Evolutionary conservation across 1,140 invertebrate genomes (phyloP), one percentile per base, ranked within the genome.

Genomic region (Holotrichia oblita): DNA sequence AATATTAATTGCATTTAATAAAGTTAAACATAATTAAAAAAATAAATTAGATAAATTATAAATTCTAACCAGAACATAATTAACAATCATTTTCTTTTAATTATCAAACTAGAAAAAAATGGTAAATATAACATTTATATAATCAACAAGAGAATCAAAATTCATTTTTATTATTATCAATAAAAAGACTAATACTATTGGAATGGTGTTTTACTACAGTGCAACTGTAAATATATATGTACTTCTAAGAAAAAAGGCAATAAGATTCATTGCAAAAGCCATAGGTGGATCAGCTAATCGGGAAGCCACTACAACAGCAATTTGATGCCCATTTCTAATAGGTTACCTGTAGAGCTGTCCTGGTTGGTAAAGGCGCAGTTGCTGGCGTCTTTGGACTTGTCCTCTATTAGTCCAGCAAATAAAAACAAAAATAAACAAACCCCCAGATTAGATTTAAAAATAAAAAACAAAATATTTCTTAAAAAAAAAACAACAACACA

Each of bases 331-430:
- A 55, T 3, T 72, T 81, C 82, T 77, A 85, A 77, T 84, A 83
- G 61, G 81, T 85, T 86, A 87, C 86, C 86, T 87, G 86, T 7
- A 87, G 82, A 74, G 84, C 82, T 72, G 84, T 82, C 79, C 85
- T 85, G 6, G 85, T 83, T 22, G 83, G 77, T n/a, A 84, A 61
- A 12, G 85, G 82, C 3, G 84, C 81, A 9, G 44, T 12, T 72
- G 82, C 78, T 20, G 80, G 72, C 81, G 55, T 8, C 24, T 84
- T 86, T 40, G 81, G 79, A 34, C 82, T 61, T 48, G 82, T 22
- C 81, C 84, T 85, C 84, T n/a, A n/a, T 73, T 40, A 27, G 22
- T 64, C 20, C 61, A 64, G 61, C 24, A n/a, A n/a, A n/a, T n/a
- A 55, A 55, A 59, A 78, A 74, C 78, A 73, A 78, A 78, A 40